Evolutionary conservation across 2,797 vertebrate species (phyloP).

Genomic region (Phalloptychus januarius): DNA sequence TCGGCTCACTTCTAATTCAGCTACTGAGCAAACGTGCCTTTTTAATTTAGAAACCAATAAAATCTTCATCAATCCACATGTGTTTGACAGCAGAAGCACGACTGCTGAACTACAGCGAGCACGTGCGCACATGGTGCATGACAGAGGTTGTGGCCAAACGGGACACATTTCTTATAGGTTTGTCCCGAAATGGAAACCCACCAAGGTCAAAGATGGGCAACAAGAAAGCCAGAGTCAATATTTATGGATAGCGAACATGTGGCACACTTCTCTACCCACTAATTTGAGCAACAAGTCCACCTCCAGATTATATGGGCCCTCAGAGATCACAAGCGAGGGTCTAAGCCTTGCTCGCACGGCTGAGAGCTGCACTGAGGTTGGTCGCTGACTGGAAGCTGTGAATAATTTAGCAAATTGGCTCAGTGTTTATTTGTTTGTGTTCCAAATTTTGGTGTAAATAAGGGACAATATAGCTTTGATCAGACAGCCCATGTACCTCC

Average conservation of each 20-base stretch:
- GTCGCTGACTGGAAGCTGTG: slow-evolving; percentile 54
- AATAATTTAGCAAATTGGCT: slow-evolving; percentile 66
- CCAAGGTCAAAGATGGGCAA: slow-evolving; percentile 88
- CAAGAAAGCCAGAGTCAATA: slow-evolving; percentile 91
- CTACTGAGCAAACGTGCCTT: slow-evolving; percentile 46
- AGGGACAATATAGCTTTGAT: slow-evolving; percentile 51
- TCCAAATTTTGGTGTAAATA: slow-evolving; percentile 67
- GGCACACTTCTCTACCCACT: slow-evolving; percentile 90
- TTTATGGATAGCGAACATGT: slow-evolving; percentile 89
- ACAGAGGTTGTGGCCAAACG: slow-evolving; percentile 71
- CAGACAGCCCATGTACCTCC: slow-evolving; percentile 21
- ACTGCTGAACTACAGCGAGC: slow-evolving; percentile 48
- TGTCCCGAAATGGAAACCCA: slow-evolving; percentile 87
- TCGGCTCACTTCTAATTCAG: slow-evolving; percentile 52
- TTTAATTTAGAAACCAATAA: slow-evolving; percentile 68
- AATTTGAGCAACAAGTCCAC: slow-evolving; percentile 85
- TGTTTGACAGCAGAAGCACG: slow-evolving; percentile 79
- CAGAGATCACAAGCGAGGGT: slow-evolving; percentile 75
- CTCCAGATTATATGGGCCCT: slow-evolving; percentile 86
- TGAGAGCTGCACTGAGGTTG: slow-evolving; percentile 58
- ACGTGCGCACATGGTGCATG: slow-evolving; percentile 59
- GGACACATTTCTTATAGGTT: slow-evolving; percentile 76
- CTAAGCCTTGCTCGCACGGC: slow-evolving; percentile 61
- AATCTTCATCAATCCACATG: slow-evolving; percentile 74
- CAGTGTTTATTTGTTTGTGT: slow-evolving; percentile 70